Evolutionary conservation across 2,113 vertebrate genomes (phyloP).

Genomic region (Caloenas nicobarica): DNA sequence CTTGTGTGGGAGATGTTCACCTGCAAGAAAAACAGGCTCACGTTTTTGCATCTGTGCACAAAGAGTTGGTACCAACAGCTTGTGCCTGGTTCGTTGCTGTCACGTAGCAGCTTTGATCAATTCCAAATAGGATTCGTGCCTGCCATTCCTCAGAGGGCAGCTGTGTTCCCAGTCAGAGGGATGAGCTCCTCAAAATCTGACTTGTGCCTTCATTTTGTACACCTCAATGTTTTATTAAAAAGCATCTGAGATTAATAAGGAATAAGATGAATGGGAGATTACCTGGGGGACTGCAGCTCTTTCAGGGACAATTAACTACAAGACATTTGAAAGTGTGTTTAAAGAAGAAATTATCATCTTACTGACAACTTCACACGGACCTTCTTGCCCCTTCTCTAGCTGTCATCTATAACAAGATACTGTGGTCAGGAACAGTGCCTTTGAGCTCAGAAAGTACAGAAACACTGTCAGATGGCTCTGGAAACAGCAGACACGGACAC

Average conservation of each 20-base stretch:
- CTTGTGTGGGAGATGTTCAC: background rate
- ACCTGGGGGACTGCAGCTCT: conserved; percentile 52
- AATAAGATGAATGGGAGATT: conserved; percentile 35
- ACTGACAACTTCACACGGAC: conserved; percentile 32
- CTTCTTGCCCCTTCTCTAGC: background rate
- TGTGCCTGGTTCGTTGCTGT: conserved; percentile 43
- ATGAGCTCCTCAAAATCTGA: conserved; percentile 20
- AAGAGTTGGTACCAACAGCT: conserved; percentile 17
- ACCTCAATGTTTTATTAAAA: conserved; percentile 57
- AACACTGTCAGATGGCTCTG: background rate
- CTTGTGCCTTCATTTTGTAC: conserved; percentile 29
- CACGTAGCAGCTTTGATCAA: conserved; percentile 47
- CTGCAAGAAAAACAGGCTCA: conserved; percentile 54
- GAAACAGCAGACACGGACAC: background rate
- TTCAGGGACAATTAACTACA: conserved; percentile 46
- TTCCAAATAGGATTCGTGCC: conserved; percentile 6
- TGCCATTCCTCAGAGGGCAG: conserved; percentile 31
- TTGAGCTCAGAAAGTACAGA: conserved; percentile 4
- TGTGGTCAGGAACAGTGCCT: background rate
- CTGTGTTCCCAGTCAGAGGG: conserved; percentile 14
- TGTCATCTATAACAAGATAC: conserved; percentile 6
- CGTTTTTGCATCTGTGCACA: conserved; percentile 18
- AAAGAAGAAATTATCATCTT: conserved; percentile 39
- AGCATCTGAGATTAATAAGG: conserved; percentile 7
- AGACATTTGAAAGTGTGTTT: conserved; percentile 39